Evolutionary conservation across 2,888 invertebrate genomes (phyloP).

Genomic region (Eretmocerus hayati): DNA sequence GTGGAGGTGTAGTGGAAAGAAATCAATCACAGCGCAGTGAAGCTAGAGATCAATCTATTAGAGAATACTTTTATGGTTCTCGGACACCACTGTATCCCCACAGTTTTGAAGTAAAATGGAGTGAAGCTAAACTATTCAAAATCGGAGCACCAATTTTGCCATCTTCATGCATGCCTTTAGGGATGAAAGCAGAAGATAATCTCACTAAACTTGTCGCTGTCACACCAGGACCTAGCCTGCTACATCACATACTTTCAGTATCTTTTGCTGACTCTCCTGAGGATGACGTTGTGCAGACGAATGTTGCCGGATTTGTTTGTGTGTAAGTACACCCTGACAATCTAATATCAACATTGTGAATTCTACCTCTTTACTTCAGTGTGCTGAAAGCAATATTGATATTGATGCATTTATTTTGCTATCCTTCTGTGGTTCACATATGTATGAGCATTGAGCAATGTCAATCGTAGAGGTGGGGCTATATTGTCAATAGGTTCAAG

Average conservation of each 20-base stretch:
- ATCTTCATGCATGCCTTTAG: conserved; percentile 92
- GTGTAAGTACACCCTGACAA: conserved; percentile 80
- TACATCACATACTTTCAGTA: conserved; percentile 84
- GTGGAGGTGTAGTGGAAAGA: conserved; percentile 92
- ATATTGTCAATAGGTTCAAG: no score
- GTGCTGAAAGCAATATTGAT: no score
- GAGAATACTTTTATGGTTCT: conserved; percentile 94
- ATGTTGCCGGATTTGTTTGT: conserved; percentile 85
- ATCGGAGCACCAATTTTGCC: conserved; percentile 90
- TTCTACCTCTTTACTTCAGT: no score
- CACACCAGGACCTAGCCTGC: conserved; percentile 65
- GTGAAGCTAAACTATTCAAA: conserved; percentile 85
- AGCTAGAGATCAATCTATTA: conserved; percentile 69
- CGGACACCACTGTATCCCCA: conserved; percentile 81
- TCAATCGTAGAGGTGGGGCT: no score
- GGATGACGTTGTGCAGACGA: conserved; percentile 80
- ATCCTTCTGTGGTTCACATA: no score
- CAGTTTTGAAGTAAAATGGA: conserved; percentile 88
- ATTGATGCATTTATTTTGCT: no score
- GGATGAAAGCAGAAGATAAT: conserved; percentile 89
- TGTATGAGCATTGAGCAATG: not conserved
- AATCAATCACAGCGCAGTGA: conserved; percentile 66
- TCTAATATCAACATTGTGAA: no score
- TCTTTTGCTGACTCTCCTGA: conserved; percentile 77
- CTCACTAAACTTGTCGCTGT: conserved; percentile 81